Evolutionary conservation across 2,888 invertebrate species (phyloP).

Genomic region (Dromius quadrimaculatus): DNA sequence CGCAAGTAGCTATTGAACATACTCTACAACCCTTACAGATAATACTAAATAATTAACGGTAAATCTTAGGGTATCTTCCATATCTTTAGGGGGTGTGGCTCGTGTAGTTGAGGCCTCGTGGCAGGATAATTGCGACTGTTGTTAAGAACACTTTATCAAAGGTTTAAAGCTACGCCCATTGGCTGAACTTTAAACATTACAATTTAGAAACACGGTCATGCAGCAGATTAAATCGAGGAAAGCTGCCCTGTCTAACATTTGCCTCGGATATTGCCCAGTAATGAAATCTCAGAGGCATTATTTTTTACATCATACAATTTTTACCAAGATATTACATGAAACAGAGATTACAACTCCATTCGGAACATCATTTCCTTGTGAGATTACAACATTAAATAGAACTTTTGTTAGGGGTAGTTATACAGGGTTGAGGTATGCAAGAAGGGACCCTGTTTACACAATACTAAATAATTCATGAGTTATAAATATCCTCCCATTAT

Average conservation of each 20-base stretch:
- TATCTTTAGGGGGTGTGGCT: not conserved
- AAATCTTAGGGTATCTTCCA: constrained; percentile 14
- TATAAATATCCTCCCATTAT: no score
- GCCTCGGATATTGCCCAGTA: constrained; percentile 39
- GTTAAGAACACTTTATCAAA: constrained; percentile 53
- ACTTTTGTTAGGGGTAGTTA: no score
- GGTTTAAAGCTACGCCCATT: constrained; percentile 51
- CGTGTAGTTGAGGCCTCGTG: constrained; percentile 26
- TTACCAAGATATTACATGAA: no score
- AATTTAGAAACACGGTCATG: constrained; percentile 52
- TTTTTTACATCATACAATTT: no score
- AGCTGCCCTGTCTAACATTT: constrained; percentile 32
- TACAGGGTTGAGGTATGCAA: no score
- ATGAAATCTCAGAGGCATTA: constrained; percentile 40
- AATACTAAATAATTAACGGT: constrained; percentile 47
- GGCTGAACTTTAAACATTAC: constrained; percentile 53
- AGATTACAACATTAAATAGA: no score
- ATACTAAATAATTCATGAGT: no score
- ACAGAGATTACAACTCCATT: no score
- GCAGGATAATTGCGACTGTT: constrained; percentile 52
- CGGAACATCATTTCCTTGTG: no score
- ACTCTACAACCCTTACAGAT: no score
- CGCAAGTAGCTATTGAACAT: no score
- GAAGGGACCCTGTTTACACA: no score
- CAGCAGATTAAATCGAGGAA: constrained; percentile 49